These are phyloP conservation scores for Heliconius nattereri DNA, from an alignment of 1,140 invertebrate species.

Conservation along the genomic window DNA sequence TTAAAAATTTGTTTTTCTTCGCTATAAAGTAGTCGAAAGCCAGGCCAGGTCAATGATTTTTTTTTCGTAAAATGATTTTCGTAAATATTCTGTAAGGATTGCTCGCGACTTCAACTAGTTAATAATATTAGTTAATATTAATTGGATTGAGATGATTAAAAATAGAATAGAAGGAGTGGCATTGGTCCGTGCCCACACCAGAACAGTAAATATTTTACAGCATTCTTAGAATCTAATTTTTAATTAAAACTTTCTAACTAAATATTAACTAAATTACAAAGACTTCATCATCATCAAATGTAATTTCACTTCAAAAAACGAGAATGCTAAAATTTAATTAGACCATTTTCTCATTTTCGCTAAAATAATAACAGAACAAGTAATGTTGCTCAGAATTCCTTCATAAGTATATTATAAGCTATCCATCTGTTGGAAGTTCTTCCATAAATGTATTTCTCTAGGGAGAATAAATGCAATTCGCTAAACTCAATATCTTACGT, in stretches of 20 bases:
- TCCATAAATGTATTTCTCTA: constrained; percentile 35
- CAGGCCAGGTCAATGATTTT: no score
- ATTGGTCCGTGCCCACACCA: no score
- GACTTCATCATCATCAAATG: background rate
- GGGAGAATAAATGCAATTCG: constrained; percentile 42
- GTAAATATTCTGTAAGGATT: no score
- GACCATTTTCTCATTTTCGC: background rate
- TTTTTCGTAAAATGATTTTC: no score
- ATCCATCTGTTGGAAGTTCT: constrained; percentile 17
- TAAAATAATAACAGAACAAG: constrained; percentile 8
- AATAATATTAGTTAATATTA: no score
- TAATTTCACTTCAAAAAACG: constrained; percentile 8
- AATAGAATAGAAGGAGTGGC: no score
- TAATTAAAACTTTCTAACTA: background rate
- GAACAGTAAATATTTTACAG: background rate
- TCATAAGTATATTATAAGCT: constrained; percentile 16
- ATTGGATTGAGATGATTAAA: no score
- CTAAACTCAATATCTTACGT: constrained; percentile 43
- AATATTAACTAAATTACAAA: background rate
- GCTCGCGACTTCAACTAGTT: no score
- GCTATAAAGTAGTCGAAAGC: no score
- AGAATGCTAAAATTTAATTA: constrained; percentile 10
- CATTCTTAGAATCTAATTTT: background rate
- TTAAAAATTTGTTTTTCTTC: no score
- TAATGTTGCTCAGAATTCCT: constrained; percentile 9